These are phyloP conservation scores for Astropecten irregularis DNA, from an alignment of 53 echinoderm and acorn worm genomes.

Conservation along the genomic window DNA sequence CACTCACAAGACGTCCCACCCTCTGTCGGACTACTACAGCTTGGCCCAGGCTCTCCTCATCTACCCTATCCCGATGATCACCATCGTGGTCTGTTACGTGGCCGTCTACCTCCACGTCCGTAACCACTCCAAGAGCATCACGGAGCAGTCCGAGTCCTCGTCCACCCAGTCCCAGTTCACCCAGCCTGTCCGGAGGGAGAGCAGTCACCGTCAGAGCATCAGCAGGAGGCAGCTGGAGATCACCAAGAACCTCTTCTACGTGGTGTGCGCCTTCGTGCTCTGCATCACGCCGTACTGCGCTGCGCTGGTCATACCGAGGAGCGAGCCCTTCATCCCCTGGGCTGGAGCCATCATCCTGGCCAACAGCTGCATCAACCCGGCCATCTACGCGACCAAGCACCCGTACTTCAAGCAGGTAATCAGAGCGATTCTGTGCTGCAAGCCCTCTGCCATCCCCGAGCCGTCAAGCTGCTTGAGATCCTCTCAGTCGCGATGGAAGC, in stretches of 20 bases:
- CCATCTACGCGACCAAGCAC: constrained; percentile 90
- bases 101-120: constrained; percentile 63
- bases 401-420: constrained; percentile 90
- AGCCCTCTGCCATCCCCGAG: constrained; percentile 75
- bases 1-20: constrained; percentile 90
- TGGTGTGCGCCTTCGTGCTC: constrained; percentile 86
- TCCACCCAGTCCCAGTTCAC: constrained; percentile 71
- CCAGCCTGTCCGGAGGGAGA: constrained; percentile 74
- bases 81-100: constrained; percentile 76
- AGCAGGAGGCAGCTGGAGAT: constrained; percentile 86
- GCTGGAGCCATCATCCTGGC: constrained; percentile 83
- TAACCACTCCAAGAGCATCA: constrained; percentile 76
- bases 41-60: constrained; percentile 76
- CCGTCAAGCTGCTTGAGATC: constrained; percentile 83
- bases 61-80: constrained; percentile 82
- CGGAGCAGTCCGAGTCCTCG: constrained; percentile 78
- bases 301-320: constrained; percentile 81
- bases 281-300: constrained; percentile 95
- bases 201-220: constrained; percentile 58
- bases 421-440: constrained; percentile 74
- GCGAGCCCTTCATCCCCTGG: constrained; percentile 94
- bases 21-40: constrained; percentile 89
- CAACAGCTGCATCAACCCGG: constrained; percentile 87
- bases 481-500: constrained; percentile 56
- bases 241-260: constrained; percentile 94